Evolutionary conservation across 2,888 invertebrate genomes (phyloP).

Genomic region (Lithophane leautieri): DNA sequence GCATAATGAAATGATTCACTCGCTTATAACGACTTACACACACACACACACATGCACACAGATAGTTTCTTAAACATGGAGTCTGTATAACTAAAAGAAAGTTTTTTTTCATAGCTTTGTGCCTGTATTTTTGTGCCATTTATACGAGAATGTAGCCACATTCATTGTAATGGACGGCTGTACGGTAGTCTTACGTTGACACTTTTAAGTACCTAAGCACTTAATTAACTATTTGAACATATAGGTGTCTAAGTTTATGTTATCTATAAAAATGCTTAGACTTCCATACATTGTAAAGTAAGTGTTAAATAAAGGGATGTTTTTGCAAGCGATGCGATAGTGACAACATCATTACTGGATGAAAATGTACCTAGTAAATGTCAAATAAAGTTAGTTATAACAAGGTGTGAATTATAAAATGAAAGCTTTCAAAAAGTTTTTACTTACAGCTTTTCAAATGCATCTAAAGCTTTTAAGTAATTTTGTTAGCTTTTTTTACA

Average conservation of each 20-base stretch:
- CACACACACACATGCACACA: conserved; percentile 57
- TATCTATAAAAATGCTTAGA: conserved; percentile 45
- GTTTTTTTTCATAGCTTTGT: conserved; percentile 52
- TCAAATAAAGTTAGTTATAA: conserved; percentile 14
- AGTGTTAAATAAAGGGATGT: conserved; percentile 12
- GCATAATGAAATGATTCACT: conserved; percentile 88
- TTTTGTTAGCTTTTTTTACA: neutral
- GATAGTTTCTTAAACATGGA: conserved; percentile 66
- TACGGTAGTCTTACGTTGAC: conserved; percentile 34
- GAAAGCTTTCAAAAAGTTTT: conserved; percentile 5
- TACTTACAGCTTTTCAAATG: neutral
- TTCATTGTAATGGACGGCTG: conserved; percentile 31
- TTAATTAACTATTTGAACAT: conserved; percentile 37
- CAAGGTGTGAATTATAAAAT: conserved; percentile 26
- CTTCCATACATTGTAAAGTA: conserved; percentile 20
- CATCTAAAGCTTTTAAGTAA: neutral
- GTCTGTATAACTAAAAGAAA: conserved; percentile 58
- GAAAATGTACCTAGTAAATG: neutral
- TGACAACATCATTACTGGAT: neutral
- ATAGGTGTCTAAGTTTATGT: conserved; percentile 45
- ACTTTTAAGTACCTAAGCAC: conserved; percentile 36
- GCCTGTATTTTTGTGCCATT: conserved; percentile 54
- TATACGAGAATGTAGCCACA: conserved; percentile 52
- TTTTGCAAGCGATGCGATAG: conserved; percentile 15
- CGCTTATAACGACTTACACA: conserved; percentile 66